Base-by-base conservation (phyloP, 2,888 invertebrate species). In the Asteroscopus sphinx region DNA sequence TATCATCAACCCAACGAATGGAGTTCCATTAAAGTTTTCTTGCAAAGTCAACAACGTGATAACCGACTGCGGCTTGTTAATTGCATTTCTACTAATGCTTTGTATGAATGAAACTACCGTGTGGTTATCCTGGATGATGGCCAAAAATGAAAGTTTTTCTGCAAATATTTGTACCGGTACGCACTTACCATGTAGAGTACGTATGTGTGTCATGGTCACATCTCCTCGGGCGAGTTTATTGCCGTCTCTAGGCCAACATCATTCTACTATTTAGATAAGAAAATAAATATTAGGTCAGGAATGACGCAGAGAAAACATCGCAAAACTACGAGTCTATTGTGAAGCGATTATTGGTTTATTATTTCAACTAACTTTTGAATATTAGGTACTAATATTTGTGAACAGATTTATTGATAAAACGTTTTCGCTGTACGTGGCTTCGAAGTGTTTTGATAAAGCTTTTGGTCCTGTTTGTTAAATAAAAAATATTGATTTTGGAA, bases 201-300 rank as follows among this genome's bases (percentile, higher is more conserved):
- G 59, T 76, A 88, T 86, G 79, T 85, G 67, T 90, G 92, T 89
- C 92, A 91, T 61, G 91, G 91, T 72, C 88, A 73, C 52, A 77
- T 62, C 60, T 75, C 77, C 80, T 85, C 82, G 74, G 70, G 53
- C 65, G 80, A 80, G 82, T 87, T 86, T 85, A 88, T 79, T 83
- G 80, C 83, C 81, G 83, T 82, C 77, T 87, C 80, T 83, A 85
- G 85, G 84, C 69, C 82, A 73, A 65, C 62, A 79, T 76, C 63
- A 73, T 82, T 84, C 75, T 80, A 79, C 74, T 82, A 80, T 85
- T 84, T 79, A 83, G 80, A 85, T 83, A 83, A 76, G 71, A 75
- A 70, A 75, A 73, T 68, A 78, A 83, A 79, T 82, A 72, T 80
- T 81, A 66, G 77, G 74, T 77, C 79, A 76, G 59, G 49, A 60